These are phyloP conservation scores for Cantharis rufa DNA, from an alignment of 2,888 invertebrate genomes.

Conservation along the genomic window DNA sequence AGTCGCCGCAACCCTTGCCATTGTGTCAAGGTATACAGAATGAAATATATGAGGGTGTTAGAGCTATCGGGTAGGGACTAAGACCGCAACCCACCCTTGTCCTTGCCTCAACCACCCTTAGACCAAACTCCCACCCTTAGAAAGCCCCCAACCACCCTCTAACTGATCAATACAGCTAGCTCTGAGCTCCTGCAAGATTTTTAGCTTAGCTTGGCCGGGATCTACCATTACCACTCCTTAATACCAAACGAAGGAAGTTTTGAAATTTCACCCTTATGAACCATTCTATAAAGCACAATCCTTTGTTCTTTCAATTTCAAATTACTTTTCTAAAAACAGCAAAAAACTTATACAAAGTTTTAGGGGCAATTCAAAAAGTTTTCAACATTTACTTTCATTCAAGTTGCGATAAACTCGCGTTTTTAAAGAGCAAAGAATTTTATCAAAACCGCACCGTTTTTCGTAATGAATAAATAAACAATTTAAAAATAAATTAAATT, in stretches of 20 bases:
- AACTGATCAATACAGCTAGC: conserved; percentile 58
- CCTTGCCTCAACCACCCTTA: conserved; percentile 56
- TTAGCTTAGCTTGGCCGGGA: conserved; percentile 57
- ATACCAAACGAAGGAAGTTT: conserved; percentile 48
- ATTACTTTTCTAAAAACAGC: conserved; percentile 23
- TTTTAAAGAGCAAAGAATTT: conserved; percentile 10
- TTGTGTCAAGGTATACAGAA: conserved; percentile 39
- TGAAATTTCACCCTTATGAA: conserved; percentile 46
- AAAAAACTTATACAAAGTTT: conserved; percentile 25
- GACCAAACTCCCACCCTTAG: conserved; percentile 45
- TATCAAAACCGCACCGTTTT: background rate
- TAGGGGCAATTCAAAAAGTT: conserved; percentile 22
- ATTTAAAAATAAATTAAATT: background rate
- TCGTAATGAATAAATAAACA: background rate
- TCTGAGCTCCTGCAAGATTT: conserved; percentile 56
- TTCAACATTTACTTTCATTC: conserved; percentile 18
- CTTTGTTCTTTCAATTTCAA: conserved; percentile 40
- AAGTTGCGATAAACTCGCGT: conserved; percentile 8
- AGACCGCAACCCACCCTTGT: conserved; percentile 57
- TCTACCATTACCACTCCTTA: conserved; percentile 54
- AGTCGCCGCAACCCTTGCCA: conserved; percentile 17
- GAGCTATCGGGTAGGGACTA: conserved; percentile 52
- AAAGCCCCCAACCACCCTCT: conserved; percentile 41
- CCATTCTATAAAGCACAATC: conserved; percentile 34
- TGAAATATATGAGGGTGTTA: conserved; percentile 48